Base-by-base conservation (phyloP, 2,113 vertebrate species). In the Brienomyrus brachyistius region DNA sequence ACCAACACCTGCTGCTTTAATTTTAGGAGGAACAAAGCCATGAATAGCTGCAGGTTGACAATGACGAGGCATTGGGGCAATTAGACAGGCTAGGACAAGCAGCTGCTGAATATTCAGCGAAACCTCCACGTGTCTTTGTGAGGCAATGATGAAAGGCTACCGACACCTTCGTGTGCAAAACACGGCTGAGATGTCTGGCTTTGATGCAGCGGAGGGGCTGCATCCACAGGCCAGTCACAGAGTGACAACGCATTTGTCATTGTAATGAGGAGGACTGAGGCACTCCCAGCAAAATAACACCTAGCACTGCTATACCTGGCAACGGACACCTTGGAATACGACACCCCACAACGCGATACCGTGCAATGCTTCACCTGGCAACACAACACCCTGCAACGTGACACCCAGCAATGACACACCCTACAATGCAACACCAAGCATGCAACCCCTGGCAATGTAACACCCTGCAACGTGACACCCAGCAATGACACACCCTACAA, bases 1-100 rank as follows among this genome's bases (percentile, higher is more conserved):
- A 74, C 19, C 59, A 35, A 80, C 88, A 89, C 48, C 74, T 83
- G 74, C 50, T 89, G 35, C 50, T 89, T 89, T 83, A 89, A 82
- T 83, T 77, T 56, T 77, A 10, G 35, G 9, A 52, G 52, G 88
- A 74, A 89, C 19, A 54, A 89, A 89, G 50, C 52, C 52, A 43
- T 13, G 50, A 54, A 89, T 54, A 52, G 27, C 13, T 19, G 31
- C 17, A 54, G 74, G 35, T 9, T 31, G 21, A 80, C 66, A 83
- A 43, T 52, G 74, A 83, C 4, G 1, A 43, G 48, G 50, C 21
- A 59, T 56, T 23, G 19, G 31, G 77, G 9, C 50, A 89, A 89
- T 89, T 59, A 89, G 66, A 35, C 85, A 87, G 23, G 85, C 43
- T 31, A 21, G 40, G 35, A 66, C 19, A 82, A 89, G 27, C 51